Evolutionary conservation across 1,140 invertebrate species (phyloP).

Genomic region (Vanessa tameamea): DNA sequence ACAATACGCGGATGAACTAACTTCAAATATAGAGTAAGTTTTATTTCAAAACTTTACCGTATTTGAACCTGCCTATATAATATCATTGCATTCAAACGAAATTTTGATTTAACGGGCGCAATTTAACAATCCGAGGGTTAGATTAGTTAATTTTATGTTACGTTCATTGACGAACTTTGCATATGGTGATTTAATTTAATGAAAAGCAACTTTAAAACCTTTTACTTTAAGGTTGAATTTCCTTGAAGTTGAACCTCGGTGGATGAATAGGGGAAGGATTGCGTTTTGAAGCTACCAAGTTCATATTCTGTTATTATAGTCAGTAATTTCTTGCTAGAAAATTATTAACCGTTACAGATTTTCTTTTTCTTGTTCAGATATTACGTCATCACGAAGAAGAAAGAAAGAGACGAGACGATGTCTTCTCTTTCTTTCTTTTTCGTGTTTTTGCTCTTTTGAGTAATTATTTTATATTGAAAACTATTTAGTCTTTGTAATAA

Average conservation of each 20-base stretch:
- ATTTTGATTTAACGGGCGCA: constrained; percentile 19
- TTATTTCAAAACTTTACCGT: neutral
- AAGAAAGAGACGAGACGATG: too few relatives aligned
- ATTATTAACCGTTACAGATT: too few relatives aligned
- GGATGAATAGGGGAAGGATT: neutral
- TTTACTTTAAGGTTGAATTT: neutral
- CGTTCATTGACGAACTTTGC: constrained; percentile 16
- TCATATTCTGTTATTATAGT: too few relatives aligned
- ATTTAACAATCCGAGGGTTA: constrained; percentile 4
- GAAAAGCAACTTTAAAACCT: neutral
- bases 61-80: neutral
- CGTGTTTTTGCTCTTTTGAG: too few relatives aligned
- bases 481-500: too few relatives aligned
- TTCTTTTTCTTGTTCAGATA: too few relatives aligned
- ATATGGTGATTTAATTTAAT: constrained; percentile 22
- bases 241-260: neutral
- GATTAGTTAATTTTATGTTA: constrained; percentile 11
- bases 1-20: neutral
- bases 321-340: too few relatives aligned
- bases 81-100: neutral
- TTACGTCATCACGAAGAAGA: too few relatives aligned
- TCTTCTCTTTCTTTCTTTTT: too few relatives aligned
- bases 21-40: neutral
- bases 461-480: too few relatives aligned
- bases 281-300: neutral